phyloP scores from a whole-genome alignment of 2,888 invertebrate genomes.

The Drosophila austrosaltans region DNA sequence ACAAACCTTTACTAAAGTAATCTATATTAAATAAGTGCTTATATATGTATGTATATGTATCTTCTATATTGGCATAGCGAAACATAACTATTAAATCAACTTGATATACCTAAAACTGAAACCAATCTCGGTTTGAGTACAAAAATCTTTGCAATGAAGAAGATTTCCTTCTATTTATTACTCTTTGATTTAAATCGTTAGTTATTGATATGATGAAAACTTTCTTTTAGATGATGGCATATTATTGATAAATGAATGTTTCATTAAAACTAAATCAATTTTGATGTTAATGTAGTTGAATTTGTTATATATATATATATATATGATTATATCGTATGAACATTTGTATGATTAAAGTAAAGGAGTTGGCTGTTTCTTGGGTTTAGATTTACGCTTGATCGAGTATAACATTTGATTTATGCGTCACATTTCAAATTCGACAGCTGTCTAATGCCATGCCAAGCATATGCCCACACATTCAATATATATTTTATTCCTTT shows the following conservation, averaged over 20 bases:
- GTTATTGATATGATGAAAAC: neutral
- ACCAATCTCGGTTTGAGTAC: too few relatives aligned
- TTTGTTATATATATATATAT: neutral
- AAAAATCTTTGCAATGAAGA: too few relatives aligned
- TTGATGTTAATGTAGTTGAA: neutral
- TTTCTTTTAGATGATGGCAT: neutral
- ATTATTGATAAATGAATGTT: neutral
- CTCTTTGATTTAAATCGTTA: too few relatives aligned
- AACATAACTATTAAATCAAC: too few relatives aligned
- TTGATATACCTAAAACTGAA: too few relatives aligned
- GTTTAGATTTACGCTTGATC: slow-evolving; percentile 40
- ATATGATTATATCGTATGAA: neutral
- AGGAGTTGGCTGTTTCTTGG: slow-evolving; percentile 21
- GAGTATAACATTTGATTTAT: slow-evolving; percentile 62
- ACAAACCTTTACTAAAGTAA: too few relatives aligned
- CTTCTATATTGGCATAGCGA: too few relatives aligned
- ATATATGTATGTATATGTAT: too few relatives aligned
- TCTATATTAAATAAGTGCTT: too few relatives aligned
- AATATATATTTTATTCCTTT: slow-evolving; percentile 25
- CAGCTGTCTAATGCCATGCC: slow-evolving; percentile 63
- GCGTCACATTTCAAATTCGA: slow-evolving; percentile 52
- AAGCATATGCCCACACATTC: slow-evolving; percentile 34
- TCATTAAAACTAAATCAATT: slow-evolving; percentile 1
- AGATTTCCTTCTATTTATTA: too few relatives aligned
- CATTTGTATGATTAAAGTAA: slow-evolving; percentile 25